Evolutionary conservation across 2,888 invertebrate genomes (phyloP), one percentile per base, ranked within the genome.

Genomic region (Zygaena filipendulae): DNA sequence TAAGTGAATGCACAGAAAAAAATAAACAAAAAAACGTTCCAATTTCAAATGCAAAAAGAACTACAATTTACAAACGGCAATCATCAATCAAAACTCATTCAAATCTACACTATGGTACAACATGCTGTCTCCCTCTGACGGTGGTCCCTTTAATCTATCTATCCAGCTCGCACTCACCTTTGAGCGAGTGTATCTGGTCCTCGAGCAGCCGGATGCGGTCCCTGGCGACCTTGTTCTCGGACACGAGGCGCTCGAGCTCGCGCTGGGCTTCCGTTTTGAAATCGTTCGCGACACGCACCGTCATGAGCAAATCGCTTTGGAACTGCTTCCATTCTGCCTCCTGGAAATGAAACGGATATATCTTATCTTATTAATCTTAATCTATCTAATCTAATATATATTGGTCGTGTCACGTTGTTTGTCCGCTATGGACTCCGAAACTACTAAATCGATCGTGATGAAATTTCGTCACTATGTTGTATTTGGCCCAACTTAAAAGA

Each of bases 261-360:
- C 90, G 85, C 55, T 91, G 90, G 1, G 95, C 93, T 63, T 96
- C 96, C n/a, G 92, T 92, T 71, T 95, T 94, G 72, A 97, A 95
- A 69, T 97, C 95, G 67, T 97, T 95, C 20, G 97, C 97, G 8
- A 97, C 95, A 13, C 95, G 86, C 1, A 97, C 97, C 0, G 96
- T 94, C 81, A 92, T 92, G 23, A 95, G 75, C 2, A 97, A 82
- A 66, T 97, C 97, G 39, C 90, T 88, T 71, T 96, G 95, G 81
- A 96, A 96, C 66, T 94, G 93, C 52, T 91, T 88, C 96, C 96
- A 97, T 64, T 97, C 96, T 13, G 90, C 85, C 43, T 86, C 86
- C 84, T 91, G 63, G 1, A 49, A 49, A 12, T 8, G n/a, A 16
- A n/a, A n/a, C n/a, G n/a, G n/a, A n/a, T n/a, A n/a, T 6, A 6